Conservation (phyloP, 2,888 invertebrate genomes). For the Perizoma affinitatum region DNA sequence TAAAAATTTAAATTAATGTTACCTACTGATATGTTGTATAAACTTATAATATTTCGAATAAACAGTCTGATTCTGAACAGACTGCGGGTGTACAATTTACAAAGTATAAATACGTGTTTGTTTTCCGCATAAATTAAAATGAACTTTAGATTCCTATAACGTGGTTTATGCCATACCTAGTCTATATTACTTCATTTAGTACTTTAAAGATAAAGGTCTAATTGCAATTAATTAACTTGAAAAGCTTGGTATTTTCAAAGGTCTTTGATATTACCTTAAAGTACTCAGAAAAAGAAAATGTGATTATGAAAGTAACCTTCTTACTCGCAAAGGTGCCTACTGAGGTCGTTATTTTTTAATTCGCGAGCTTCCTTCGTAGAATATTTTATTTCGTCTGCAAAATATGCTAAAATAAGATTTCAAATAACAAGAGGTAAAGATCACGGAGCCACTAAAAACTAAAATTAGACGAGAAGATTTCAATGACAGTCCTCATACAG, state of each 20-base stretch:
- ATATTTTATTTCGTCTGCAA: not conserved
- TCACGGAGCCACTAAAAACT: no score
- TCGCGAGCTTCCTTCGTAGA: not conserved
- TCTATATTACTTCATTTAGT: slow-evolving; percentile 20
- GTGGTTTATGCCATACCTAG: slow-evolving; percentile 36
- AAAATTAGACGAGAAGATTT: no score
- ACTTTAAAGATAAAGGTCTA: slow-evolving; percentile 49
- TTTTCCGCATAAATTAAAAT: no score
- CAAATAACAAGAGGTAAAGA: no score
- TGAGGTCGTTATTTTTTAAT: slow-evolving; percentile 14
- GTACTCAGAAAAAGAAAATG: slow-evolving; percentile 31
- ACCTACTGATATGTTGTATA: no score
- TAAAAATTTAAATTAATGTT: no score
- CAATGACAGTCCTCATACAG: no score
- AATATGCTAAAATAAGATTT: no score
- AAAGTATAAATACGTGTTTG: no score
- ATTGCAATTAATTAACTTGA: slow-evolving; percentile 60
- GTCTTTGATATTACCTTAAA: slow-evolving; percentile 32
- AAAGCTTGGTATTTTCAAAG: slow-evolving; percentile 43
- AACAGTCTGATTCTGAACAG: no score
- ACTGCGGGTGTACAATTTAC: no score
- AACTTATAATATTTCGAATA: no score
- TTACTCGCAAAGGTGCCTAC: slow-evolving; percentile 19
- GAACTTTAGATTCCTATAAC: slow-evolving; percentile 39
- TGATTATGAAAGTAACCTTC: slow-evolving; percentile 30